phyloP scores from a whole-genome alignment of 2,888 invertebrate genomes.

The Phlogophora meticulosa region DNA sequence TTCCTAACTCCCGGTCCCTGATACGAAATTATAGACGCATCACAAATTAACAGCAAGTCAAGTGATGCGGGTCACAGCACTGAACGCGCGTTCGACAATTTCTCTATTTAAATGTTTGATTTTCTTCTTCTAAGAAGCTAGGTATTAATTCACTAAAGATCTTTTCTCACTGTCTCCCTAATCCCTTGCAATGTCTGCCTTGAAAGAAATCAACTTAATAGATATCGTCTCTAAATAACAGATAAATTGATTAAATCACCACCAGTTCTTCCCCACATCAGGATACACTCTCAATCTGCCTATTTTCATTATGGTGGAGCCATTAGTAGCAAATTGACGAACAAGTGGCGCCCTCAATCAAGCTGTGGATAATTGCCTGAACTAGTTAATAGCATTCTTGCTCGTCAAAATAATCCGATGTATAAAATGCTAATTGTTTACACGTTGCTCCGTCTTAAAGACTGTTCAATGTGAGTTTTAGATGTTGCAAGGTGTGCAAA shows the following conservation, averaged over 20 bases:
- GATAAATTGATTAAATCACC: conserved; percentile 11
- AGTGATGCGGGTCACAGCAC: no score
- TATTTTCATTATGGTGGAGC: conserved; percentile 50
- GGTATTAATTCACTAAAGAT: no score
- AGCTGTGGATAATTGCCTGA: conserved; percentile 44
- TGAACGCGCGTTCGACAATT: no score
- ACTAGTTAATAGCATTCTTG: conserved; percentile 59
- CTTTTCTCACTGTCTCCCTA: background rate
- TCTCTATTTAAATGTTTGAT: no score
- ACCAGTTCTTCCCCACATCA: background rate
- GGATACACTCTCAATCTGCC: conserved; percentile 36
- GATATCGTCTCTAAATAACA: conserved; percentile 6
- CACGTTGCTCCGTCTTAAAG: background rate
- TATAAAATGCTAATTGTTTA: conserved; percentile 42
- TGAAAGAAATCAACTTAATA: conserved; percentile 14
- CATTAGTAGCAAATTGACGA: conserved; percentile 36
- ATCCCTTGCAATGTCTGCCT: background rate
- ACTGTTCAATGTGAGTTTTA: background rate
- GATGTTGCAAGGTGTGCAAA: background rate
- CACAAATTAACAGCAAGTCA: no score
- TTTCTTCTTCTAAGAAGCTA: no score
- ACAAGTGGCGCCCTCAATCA: conserved; percentile 44
- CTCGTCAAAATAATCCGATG: conserved; percentile 44
- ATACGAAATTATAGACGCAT: no score
- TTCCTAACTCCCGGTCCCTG: no score